A percentile compares a stretch with the other conserved stretches of the same genome.
Conservation (phyloP, 2,797 vertebrate genomes). For the Intellagama lesueurii region DNA sequence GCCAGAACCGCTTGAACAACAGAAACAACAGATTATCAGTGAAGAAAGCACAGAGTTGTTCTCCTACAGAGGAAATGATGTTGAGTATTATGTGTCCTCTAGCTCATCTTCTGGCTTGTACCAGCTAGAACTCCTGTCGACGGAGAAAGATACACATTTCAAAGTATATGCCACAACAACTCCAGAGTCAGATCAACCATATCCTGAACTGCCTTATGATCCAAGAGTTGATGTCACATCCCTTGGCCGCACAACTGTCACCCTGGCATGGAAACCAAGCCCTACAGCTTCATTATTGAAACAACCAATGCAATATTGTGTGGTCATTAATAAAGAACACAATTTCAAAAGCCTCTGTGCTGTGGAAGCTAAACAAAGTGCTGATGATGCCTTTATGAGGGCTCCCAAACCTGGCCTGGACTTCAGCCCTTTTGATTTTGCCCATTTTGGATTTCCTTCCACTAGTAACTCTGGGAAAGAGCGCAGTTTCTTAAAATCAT, state of each 20-base stretch:
- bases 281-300: conserved; percentile 89
- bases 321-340: conserved; percentile 96
- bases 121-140: conserved; percentile 93
- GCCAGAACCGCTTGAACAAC: conserved; percentile 92
- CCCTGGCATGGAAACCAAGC: conserved; percentile 95
- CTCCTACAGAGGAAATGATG: conserved; percentile 96
- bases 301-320: conserved; percentile 94
- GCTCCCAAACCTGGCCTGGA: conserved; percentile 94
- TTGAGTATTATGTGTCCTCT: conserved; percentile 91
- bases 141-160: conserved; percentile 97
- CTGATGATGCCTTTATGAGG: conserved; percentile 91
- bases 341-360: conserved; percentile 99
- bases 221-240: conserved; percentile 94
- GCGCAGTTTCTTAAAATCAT: conserved; percentile 76
- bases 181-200: conserved; percentile 95
- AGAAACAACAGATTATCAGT: conserved; percentile 89
- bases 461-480: conserved; percentile 86
- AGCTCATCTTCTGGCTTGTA: conserved; percentile 94
- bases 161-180: conserved; percentile 96
- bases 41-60: conserved; percentile 91
- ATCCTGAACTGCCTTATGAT: conserved; percentile 94
- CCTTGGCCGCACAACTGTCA: conserved; percentile 93
- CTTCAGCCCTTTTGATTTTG: conserved; percentile 97
- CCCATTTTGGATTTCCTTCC: conserved; percentile 92
- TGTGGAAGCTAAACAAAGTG: conserved; percentile 90